Evolutionary conservation across 2,113 vertebrate genomes (phyloP), one percentile per base, ranked within the genome.

Genomic region (Coptodon bakossiorum): DNA sequence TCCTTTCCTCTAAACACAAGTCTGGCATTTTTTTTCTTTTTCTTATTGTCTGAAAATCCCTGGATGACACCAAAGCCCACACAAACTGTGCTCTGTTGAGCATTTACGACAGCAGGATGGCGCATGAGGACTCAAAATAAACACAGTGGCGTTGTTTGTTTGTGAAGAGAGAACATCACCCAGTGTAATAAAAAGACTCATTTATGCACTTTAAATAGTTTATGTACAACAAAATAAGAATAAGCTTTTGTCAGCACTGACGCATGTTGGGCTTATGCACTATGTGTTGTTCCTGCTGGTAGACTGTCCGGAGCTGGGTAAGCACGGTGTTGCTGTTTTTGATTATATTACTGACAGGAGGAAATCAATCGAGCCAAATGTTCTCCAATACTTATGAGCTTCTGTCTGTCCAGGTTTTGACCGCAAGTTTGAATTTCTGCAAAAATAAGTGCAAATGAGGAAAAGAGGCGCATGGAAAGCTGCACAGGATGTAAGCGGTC

Each of bases 391-490:
- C 45, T 50, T 4, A 50, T 3, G 24, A 31, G 43, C 24, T 31
- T 76, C 27, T n/a, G 6, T 31, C 1, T 31, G 45, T 50, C 1
- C 43, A 31, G 71, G 43, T 29, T 76, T 2, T 48, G 24, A 76
- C 19, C 48, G 40, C 4, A 76, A 29, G 68, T 76, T 76, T 76
- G 14, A 43, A 43, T 71, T 43, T 43, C n/a, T 63, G 59, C 59
- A 40, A 40, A 40, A 43, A 71, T 71, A 43, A 16, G n/a, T 27
- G 38, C 38, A 73, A 73, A 73, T 43, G 22, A 76, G 43, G 4
- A 0, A 45, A 16, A 45, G 43, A 29, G 40, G 0, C 0, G 9
- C 43, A 0, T 19, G 43, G 11, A 13, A 31, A 12, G 43, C 2
- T n/a, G 31, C 31, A n/a, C 17, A 36, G 31, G 9, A n/a, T 6